Evolutionary conservation across 2,888 invertebrate genomes (phyloP).

Genomic region (Suillia variegata): DNA sequence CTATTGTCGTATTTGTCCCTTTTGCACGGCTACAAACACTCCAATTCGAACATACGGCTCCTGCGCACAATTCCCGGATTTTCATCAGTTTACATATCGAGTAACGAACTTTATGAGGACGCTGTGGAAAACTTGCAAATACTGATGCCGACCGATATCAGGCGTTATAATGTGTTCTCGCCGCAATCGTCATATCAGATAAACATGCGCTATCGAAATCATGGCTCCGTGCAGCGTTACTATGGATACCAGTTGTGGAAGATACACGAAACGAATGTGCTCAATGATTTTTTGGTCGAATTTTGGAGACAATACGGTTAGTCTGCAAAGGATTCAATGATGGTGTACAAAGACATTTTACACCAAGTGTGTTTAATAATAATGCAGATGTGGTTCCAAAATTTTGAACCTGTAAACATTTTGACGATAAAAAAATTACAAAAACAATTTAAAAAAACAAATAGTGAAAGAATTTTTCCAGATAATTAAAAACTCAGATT

Average conservation of each 20-base stretch:
- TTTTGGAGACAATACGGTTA: slow-evolving; percentile 46
- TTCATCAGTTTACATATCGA: slow-evolving; percentile 33
- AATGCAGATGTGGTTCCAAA: too few relatives aligned
- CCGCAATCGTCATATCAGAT: slow-evolving; percentile 48
- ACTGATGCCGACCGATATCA: slow-evolving; percentile 42
- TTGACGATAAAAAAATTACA: too few relatives aligned
- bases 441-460: too few relatives aligned
- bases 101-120: slow-evolving; percentile 40
- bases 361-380: too few relatives aligned
- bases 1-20: slow-evolving; percentile 13
- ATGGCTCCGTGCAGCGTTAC: slow-evolving; percentile 43
- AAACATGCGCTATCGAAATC: slow-evolving; percentile 47
- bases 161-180: slow-evolving; percentile 47
- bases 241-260: slow-evolving; percentile 77
- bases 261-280: slow-evolving; percentile 60
- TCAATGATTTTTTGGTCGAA: slow-evolving; percentile 28
- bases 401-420: too few relatives aligned
- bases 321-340: slow-evolving; percentile 20
- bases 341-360: too few relatives aligned
- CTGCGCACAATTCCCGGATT: slow-evolving; percentile 29
- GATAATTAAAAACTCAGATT: too few relatives aligned
- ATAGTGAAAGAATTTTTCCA: too few relatives aligned
- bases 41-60: slow-evolving; percentile 3
- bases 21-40: not conserved
- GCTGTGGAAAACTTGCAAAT: slow-evolving; percentile 47